These are phyloP conservation scores for Phaedon cochleariae DNA, from an alignment of 2,888 invertebrate genomes.

Conservation along the genomic window DNA sequence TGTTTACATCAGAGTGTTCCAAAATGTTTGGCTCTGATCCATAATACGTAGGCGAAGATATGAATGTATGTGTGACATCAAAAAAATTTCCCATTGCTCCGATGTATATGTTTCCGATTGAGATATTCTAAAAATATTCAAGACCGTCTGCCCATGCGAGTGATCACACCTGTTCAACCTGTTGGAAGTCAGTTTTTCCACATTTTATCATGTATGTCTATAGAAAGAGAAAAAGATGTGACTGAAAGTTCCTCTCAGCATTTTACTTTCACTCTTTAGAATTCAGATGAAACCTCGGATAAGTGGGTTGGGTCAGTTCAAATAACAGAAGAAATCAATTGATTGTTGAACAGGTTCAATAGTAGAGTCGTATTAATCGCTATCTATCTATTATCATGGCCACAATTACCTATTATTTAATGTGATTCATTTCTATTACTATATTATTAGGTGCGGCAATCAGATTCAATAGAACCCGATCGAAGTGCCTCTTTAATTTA, in stretches of 20 bases:
- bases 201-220: neutral
- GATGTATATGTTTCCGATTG: neutral
- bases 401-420: neutral
- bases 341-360: neutral
- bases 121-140: constrained; percentile 8
- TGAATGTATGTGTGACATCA: constrained; percentile 2
- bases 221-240: neutral
- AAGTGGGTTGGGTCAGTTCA: neutral
- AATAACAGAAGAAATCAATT: neutral
- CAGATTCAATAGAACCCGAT: neutral
- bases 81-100: constrained; percentile 8
- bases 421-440: neutral
- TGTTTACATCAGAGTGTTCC: neutral
- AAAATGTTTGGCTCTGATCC: neutral
- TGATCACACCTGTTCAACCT: constrained; percentile 1
- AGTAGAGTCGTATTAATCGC: neutral
- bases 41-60: neutral
- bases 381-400: neutral
- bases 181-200: neutral
- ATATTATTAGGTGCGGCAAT: neutral
- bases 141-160: neutral
- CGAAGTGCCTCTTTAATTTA: neutral
- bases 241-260: neutral
- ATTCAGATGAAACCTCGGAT: neutral
- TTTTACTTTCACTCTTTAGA: neutral